Conservation (phyloP, 1,140 invertebrate species). For the Sarcophaga peregrina region DNA sequence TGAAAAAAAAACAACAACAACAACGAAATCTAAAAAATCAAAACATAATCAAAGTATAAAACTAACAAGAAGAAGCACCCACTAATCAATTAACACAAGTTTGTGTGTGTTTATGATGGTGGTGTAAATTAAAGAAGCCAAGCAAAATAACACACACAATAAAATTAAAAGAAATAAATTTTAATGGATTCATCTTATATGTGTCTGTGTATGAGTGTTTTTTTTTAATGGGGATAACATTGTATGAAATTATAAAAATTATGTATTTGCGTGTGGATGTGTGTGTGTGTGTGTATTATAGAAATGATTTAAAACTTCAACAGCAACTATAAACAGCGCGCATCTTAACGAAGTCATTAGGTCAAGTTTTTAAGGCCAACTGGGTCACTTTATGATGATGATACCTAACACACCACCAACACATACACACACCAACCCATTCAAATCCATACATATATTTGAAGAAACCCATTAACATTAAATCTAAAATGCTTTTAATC, state of each 20-base stretch:
- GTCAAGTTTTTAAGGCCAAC: constrained; percentile 65
- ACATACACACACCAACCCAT: background rate
- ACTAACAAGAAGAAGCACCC: too few species aligned
- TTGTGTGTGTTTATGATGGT: too few species aligned
- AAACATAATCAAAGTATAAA: too few species aligned
- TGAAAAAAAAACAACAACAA: background rate
- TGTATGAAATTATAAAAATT: background rate
- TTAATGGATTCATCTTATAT: background rate
- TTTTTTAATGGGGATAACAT: background rate
- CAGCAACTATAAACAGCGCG: constrained; percentile 7
- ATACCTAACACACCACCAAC: constrained; percentile 41
- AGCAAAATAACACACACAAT: too few species aligned
- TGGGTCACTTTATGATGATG: constrained; percentile 55
- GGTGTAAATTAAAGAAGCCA: too few species aligned
- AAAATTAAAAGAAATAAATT: background rate
- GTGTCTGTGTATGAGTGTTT: background rate
- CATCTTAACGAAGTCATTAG: constrained; percentile 59
- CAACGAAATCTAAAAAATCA: too few species aligned
- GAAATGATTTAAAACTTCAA: constrained; percentile 27
- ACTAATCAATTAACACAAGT: too few species aligned
- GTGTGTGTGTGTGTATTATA: background rate
- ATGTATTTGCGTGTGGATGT: background rate
- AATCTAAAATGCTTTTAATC: background rate
- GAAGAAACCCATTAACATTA: background rate
- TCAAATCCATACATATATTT: background rate